A percentile compares a stretch with the other conserved stretches of the same genome.
These are phyloP conservation scores for Ylistrum balloti DNA, from an alignment of 1,140 invertebrate genomes.

Conservation along the genomic window DNA sequence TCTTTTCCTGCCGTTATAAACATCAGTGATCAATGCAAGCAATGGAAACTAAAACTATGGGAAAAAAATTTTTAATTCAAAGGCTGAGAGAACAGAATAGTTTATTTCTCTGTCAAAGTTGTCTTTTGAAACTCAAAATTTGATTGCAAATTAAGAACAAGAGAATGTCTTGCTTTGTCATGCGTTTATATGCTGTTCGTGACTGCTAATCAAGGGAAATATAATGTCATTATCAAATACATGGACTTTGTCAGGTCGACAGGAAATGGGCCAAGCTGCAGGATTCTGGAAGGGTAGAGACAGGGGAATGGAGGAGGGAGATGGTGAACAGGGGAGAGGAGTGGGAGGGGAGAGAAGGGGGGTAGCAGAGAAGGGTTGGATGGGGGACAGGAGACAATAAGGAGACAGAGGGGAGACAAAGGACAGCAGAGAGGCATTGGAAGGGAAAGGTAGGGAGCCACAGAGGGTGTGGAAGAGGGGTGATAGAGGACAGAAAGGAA, in stretches of 20 bases:
- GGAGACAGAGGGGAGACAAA: too few relatives aligned
- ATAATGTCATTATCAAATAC: not conserved
- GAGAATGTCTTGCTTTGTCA: not conserved
- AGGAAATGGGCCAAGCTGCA: not conserved
- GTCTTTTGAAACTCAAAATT: conserved; percentile 10
- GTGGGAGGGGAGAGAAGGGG: not conserved
- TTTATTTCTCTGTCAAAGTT: conserved; percentile 11
- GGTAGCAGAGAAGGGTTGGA: not conserved
- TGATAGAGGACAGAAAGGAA: not conserved
- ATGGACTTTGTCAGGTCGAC: conserved; percentile 30
- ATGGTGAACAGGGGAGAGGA: not conserved
- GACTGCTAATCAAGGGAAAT: not conserved
- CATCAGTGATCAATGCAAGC: not conserved
- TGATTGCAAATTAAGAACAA: conserved; percentile 29
- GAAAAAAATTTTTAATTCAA: not conserved
- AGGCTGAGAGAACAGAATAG: conserved; percentile 32
- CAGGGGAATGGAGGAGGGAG: not conserved
- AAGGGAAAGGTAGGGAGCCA: not conserved
- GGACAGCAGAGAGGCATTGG: too few relatives aligned
- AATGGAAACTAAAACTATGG: conserved; percentile 7
- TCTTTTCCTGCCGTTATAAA: not conserved
- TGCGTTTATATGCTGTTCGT: conserved; percentile 38
- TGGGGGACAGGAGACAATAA: not conserved
- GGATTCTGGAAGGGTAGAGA: not conserved
- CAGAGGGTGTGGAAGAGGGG: not conserved